phyloP scores from a whole-genome alignment of 2,113 vertebrate genomes.

The Caranx melampygus region DNA sequence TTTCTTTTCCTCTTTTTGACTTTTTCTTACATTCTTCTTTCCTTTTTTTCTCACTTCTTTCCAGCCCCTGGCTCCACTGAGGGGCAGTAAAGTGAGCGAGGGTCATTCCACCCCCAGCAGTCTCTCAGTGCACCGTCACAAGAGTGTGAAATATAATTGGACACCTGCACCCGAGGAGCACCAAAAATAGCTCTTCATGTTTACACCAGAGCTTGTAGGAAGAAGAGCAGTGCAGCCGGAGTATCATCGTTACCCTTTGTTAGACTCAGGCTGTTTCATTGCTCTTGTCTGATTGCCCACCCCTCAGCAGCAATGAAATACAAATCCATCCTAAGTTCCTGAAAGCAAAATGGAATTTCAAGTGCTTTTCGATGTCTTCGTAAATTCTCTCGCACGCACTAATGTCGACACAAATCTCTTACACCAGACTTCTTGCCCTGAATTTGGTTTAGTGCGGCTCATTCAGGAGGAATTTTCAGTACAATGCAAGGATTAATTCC shows the following conservation, averaged over 20 bases:
- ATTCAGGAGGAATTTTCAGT: slow-evolving; percentile 50
- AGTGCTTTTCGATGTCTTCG: slow-evolving; percentile 61
- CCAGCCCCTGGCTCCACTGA: slow-evolving; percentile 9
- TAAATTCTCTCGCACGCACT: slow-evolving; percentile 29
- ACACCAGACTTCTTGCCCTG: slow-evolving; percentile 34
- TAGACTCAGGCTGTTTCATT: slow-evolving; percentile 34
- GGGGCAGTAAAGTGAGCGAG: slow-evolving; percentile 46
- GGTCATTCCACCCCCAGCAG: slow-evolving; percentile 45
- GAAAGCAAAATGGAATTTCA: slow-evolving; percentile 55
- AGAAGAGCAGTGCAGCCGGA: slow-evolving; percentile 36
- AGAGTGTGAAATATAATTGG: slow-evolving; percentile 81
- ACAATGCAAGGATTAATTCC: slow-evolving; percentile 59
- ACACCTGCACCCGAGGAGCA: slow-evolving; percentile 75
- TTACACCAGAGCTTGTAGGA: slow-evolving; percentile 56
- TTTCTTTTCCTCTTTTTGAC: background rate
- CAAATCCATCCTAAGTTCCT: slow-evolving; percentile 54
- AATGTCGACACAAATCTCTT: slow-evolving; percentile 47
- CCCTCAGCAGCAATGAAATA: slow-evolving; percentile 35
- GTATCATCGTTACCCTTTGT: slow-evolving; percentile 62
- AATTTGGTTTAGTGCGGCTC: slow-evolving; percentile 37
- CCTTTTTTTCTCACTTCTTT: background rate
- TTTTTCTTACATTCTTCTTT: background rate
- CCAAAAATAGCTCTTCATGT: slow-evolving; percentile 71
- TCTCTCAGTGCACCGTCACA: slow-evolving; percentile 63
- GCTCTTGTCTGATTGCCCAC: slow-evolving; percentile 40